Base-by-base conservation (phyloP, 2,888 invertebrate species). In the Hypselothyrea guttata region DNA sequence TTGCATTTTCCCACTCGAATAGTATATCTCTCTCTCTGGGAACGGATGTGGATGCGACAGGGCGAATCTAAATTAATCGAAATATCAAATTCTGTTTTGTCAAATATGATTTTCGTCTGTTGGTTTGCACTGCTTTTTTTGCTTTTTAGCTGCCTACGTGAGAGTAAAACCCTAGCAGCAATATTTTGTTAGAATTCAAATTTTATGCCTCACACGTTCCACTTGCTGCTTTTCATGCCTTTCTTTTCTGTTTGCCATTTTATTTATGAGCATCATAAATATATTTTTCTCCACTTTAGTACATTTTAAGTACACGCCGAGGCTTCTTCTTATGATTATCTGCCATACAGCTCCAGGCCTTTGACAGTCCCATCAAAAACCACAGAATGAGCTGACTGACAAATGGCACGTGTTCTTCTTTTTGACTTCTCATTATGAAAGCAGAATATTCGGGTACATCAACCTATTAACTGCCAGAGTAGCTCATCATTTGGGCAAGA, bases 201-300 rank as follows among this genome's bases (percentile, higher is more conserved):
- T 73, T 76, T 53, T 85, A 79, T 79, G 79, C 79, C 77, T 76
- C 70, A 85, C 85, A 79, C 79, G 79, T 79, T 65, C 62, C 54
- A 40, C 37, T n/a, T 15, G 18, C 16, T 57, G 54, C 54, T 57
- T 18, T 31, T n/a, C 16, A 9, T 37, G n/a, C 11, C 37, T 11
- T n/a, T 9, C 7, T 33, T 31, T 47, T 47, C 41, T 57, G 62
- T 64, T 78, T 83, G 76, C 67, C 63, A 73, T 62, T 73, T 75
- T 82, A 84, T 84, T 81, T 86, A 81, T 82, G 84, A 62, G 59
- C 66, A 71, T 77, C 84, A 86, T 86, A 81, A 81, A 81, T 77
- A 74, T 61, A 71, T 63, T 66, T 55, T 11, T 18, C 54, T 79
- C 57, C 52, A 51, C 45, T 58, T 63, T 27, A 55, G 69, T 56